Evolutionary conservation across 2,888 invertebrate species (phyloP).

Genomic region (Alviniconcha strummeri): DNA sequence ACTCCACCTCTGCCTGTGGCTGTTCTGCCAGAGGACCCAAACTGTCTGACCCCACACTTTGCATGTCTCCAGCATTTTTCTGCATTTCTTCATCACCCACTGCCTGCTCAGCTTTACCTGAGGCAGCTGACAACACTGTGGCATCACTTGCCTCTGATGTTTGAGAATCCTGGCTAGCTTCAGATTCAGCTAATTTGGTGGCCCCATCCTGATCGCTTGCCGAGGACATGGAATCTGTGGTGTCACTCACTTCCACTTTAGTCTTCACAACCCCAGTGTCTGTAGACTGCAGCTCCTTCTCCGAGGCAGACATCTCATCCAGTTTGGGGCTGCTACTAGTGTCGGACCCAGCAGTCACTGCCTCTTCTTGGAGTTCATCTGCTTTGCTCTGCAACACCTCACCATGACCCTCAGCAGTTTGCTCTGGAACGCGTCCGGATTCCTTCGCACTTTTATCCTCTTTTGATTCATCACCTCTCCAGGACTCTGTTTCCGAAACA

Average conservation of each 20-base stretch:
- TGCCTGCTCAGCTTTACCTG: background rate
- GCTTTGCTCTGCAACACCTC: no score
- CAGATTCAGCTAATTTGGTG: no score
- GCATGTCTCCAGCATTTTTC: background rate
- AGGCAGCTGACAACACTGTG: background rate
- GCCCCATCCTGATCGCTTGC: no score
- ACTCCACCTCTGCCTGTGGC: background rate
- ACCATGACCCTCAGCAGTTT: no score
- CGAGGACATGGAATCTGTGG: no score
- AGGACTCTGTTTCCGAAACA: background rate
- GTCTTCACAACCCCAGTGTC: no score
- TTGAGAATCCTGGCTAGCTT: background rate
- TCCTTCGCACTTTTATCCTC: background rate
- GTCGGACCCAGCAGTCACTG: no score
- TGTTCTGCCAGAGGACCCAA: background rate
- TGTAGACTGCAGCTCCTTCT: no score
- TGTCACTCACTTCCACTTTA: no score
- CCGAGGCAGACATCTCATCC: no score
- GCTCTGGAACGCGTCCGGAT: background rate
- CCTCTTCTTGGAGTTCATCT: no score
- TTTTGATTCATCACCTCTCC: constrained; percentile 6
- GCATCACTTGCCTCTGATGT: background rate
- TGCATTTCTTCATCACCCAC: background rate
- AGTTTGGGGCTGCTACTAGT: no score
- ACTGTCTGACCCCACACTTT: background rate